phyloP scores from a whole-genome alignment of 1,140 invertebrate genomes.

The Zaprionus lachaisei region DNA sequence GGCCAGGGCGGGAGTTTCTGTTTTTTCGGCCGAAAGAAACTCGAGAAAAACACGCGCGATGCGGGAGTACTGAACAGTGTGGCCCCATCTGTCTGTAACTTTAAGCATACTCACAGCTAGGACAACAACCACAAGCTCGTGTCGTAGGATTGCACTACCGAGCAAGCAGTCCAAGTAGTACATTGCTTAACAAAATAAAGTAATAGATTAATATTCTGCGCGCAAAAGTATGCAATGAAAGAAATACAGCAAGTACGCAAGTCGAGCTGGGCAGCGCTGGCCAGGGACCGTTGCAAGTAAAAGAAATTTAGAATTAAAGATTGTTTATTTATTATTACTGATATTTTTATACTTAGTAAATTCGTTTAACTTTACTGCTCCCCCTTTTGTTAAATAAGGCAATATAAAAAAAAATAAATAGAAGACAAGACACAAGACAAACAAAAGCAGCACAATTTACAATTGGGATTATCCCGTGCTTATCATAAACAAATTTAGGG shows the following conservation, averaged over 20 bases:
- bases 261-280: not conserved
- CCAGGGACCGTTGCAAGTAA: not conserved
- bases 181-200: too few relatives aligned
- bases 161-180: not conserved
- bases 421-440: slow-evolving; percentile 5
- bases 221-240: slow-evolving; percentile 11
- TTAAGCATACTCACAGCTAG: too few relatives aligned
- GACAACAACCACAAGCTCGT: too few relatives aligned
- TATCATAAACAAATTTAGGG: slow-evolving; percentile 34
- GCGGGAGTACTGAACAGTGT: too few relatives aligned
- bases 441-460: slow-evolving; percentile 19
- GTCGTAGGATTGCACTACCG: too few relatives aligned
- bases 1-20: too few relatives aligned
- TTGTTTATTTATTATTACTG: not conserved
- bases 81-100: too few relatives aligned
- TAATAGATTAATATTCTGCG: too few relatives aligned
- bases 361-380: not conserved
- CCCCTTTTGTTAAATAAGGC: not conserved
- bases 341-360: not conserved
- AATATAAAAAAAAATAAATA: slow-evolving; percentile 4
- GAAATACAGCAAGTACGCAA: not conserved
- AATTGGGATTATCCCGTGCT: slow-evolving; percentile 36
- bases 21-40: too few relatives aligned
- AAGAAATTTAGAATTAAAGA: not conserved
- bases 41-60: too few relatives aligned